Base-by-base conservation (phyloP, 2,888 invertebrate species). In the Troides oblongomaculatus region DNA sequence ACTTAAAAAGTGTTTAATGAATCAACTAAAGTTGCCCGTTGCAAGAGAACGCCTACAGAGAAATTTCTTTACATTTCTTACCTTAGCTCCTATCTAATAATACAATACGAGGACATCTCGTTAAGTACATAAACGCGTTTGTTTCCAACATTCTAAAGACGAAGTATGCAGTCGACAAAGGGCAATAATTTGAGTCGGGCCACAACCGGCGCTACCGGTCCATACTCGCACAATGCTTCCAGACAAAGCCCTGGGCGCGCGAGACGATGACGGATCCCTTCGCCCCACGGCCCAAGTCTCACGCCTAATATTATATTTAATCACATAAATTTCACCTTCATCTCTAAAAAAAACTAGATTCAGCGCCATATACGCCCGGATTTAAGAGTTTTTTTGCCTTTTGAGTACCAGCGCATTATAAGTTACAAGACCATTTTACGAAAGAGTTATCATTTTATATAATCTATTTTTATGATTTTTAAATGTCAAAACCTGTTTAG, bases 161-260 rank as follows among this genome's bases (percentile, higher is more conserved):
- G 59, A 58, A 65, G 66, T 62, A 65, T 66, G 70, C 70, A 62
- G 70, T 66, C 59, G 53, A 74, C 72, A 77, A 76, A 85, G 84
- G 84, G 85, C 81, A 84, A 83, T 85, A 87, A 86, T 86, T 83
- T 75, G 82, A 84, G 85, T 76, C 80, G 78, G 76, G 74, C 77
- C 46, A 74, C 76, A 84, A 87, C 88, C 84, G 85, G 87, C 82
- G 87, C 87, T 89, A 88, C 88, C 87, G 85, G 88, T 87, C 85
- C 67, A 53, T 8, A 53, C 53, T n/a, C 18, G 70, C 68, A 75
- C 73, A 78, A 84, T 84, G 85, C 80, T 74, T 75, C 76, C 79
- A 81, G 81, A 87, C 85, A 86, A 86, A 82, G 82, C 77, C 72
- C 73, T 75, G 74, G 73, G 74, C 73, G 79, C 76, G 78, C 76